Percentiles rank a stretch among this genome's conserved stretches.
Conservation (phyloP, 1,140 invertebrate genomes). For the Lethocerus indicus region DNA sequence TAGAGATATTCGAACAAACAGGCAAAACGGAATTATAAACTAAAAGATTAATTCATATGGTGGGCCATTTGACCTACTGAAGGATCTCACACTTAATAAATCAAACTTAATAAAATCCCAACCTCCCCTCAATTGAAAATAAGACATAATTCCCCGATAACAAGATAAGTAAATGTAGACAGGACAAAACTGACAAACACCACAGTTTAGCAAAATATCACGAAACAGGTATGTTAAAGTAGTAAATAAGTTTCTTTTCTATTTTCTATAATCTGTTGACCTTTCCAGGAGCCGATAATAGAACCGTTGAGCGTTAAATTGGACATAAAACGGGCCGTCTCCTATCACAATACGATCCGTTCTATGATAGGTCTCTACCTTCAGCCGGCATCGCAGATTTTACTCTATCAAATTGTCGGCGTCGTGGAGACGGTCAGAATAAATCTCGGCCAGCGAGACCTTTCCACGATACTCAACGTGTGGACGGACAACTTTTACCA, state of each 20-base stretch:
- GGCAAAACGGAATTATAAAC: too few species aligned
- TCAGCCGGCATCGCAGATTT: conserved; percentile 20
- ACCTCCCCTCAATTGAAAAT: too few species aligned
- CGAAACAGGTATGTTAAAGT: too few species aligned
- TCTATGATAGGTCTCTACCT: conserved; percentile 12
- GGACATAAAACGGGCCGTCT: conserved; percentile 48
- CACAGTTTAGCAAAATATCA: too few species aligned
- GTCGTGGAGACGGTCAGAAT: conserved; percentile 45
- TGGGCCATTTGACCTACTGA: too few species aligned
- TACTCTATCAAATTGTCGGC: conserved; percentile 44
- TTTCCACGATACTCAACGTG: conserved; percentile 45
- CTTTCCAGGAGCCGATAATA: conserved; percentile 47
- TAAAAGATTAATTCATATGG: too few species aligned
- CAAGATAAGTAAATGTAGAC: too few species aligned
- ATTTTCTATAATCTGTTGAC: neutral
- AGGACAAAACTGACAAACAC: too few species aligned
- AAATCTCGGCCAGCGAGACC: conserved; percentile 52
- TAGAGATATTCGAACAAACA: too few species aligned
- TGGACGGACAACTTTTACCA: conserved; percentile 45
- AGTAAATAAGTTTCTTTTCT: neutral
- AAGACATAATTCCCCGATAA: too few species aligned
- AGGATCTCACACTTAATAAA: too few species aligned
- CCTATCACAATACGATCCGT: conserved; percentile 22
- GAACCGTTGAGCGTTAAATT: conserved; percentile 54
- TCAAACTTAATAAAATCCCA: too few species aligned